A percentile compares a stretch with the other conserved stretches of the same genome.
These are phyloP conservation scores for Poeciliopsis infans DNA, from an alignment of 2,797 vertebrate genomes.

Conservation along the genomic window DNA sequence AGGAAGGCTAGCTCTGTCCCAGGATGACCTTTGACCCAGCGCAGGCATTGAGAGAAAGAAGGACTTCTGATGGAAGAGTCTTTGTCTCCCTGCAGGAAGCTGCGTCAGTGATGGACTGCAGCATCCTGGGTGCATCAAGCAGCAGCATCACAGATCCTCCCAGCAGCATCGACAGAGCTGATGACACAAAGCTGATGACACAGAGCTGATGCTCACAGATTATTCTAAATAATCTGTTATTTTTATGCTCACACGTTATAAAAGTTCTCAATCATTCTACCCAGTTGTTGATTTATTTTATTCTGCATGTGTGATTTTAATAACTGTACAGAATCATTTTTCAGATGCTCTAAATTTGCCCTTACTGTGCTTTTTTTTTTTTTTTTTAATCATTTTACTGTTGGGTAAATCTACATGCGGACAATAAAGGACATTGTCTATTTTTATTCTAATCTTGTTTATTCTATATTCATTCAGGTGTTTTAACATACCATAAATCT, in stretches of 20 bases:
- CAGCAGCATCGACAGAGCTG: too few relatives aligned
- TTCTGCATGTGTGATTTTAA: neutral
- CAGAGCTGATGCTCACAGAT: too few relatives aligned
- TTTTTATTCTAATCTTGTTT: too few relatives aligned
- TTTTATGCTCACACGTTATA: too few relatives aligned
- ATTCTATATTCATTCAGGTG: too few relatives aligned
- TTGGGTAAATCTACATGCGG: neutral
- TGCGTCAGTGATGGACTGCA: neutral
- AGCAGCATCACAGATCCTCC: neutral
- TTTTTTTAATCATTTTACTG: neutral
- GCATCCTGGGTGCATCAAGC: neutral
- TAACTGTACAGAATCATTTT: too few relatives aligned
- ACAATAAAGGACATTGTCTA: neutral
- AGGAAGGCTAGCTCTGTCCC: neutral
- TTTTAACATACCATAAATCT: neutral
- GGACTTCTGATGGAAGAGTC: too few relatives aligned
- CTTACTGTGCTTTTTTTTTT: neutral
- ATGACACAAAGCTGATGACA: too few relatives aligned
- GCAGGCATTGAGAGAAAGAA: too few relatives aligned
- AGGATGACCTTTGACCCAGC: neutral
- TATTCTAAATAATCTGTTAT: too few relatives aligned
- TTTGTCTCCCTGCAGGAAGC: neutral
- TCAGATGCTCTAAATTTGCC: too few relatives aligned
- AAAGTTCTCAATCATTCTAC: neutral
- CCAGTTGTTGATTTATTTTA: neutral